A percentile compares a stretch with the other conserved stretches of the same genome.
Evolutionary conservation across 2,797 vertebrate species (phyloP).

Genomic region (Sebastes minor): DNA sequence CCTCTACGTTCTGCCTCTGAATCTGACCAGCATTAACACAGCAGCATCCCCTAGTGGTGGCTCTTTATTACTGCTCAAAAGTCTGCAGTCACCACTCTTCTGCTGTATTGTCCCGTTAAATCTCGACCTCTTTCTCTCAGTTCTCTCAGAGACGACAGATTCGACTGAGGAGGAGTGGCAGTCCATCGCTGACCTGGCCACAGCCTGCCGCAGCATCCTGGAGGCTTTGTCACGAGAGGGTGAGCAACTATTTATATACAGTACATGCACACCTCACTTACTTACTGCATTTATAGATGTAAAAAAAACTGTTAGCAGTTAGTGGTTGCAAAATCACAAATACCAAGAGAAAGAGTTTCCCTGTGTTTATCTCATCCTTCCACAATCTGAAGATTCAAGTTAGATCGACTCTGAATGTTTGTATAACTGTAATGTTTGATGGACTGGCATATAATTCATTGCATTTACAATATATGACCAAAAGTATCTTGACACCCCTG

Average conservation of each 20-base stretch:
- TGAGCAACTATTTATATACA: slow-evolving; percentile 58
- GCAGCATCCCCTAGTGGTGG: slow-evolving; percentile 70
- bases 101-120: slow-evolving; percentile 1
- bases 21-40: slow-evolving; percentile 11
- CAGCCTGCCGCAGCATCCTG: slow-evolving; percentile 89
- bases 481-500: neutral
- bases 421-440: neutral
- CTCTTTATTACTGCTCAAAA: slow-evolving; percentile 29
- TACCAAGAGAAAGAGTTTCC: neutral
- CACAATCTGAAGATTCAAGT: neutral
- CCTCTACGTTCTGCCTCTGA: neutral
- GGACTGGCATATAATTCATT: neutral
- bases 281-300: neutral
- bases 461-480: neutral
- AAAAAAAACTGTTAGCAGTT: neutral
- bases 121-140: slow-evolving; percentile 59
- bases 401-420: neutral
- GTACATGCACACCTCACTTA: neutral
- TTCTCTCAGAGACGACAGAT: slow-evolving; percentile 87
- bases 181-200: slow-evolving; percentile 90
- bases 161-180: slow-evolving; percentile 92
- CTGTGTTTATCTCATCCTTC: neutral
- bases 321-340: neutral
- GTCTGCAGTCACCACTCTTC: slow-evolving; percentile 2
- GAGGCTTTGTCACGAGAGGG: slow-evolving; percentile 91